These are phyloP conservation scores for Phalanger gymnotis DNA, from an alignment of 2,797 vertebrate species.

Conservation along the genomic window DNA sequence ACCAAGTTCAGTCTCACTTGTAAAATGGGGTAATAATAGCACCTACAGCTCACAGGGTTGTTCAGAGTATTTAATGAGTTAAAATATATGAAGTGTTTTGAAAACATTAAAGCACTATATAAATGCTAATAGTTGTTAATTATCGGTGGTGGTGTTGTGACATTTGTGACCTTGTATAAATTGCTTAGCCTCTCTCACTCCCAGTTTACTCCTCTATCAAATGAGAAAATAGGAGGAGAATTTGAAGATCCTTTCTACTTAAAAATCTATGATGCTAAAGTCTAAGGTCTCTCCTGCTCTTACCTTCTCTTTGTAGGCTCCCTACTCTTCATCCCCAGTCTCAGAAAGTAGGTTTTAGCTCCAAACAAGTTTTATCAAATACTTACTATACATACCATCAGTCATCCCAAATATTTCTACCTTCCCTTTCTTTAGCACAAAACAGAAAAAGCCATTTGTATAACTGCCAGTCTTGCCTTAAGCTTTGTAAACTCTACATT, in stretches of 20 bases:
- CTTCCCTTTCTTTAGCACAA: neutral
- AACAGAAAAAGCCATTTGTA: neutral
- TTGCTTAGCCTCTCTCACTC: fast-evolving
- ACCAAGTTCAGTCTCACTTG: neutral
- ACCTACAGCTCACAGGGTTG: neutral
- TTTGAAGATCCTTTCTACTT: neutral
- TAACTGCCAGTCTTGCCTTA: neutral
- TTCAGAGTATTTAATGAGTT: neutral
- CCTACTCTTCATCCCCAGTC: neutral
- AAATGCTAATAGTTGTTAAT: neutral
- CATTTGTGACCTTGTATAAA: no score
- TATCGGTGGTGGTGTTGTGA: neutral
- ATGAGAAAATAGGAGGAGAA: no score
- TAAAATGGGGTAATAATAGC: neutral
- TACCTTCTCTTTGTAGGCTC: neutral
- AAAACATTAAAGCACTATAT: neutral
- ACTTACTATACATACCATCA: neutral
- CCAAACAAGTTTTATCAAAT: neutral
- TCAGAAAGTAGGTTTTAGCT: neutral
- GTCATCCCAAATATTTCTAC: neutral
- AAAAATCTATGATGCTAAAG: neutral
- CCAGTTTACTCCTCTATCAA: fast-evolving
- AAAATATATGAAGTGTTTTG: neutral
- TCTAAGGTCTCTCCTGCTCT: neutral
- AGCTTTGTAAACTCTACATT: neutral